phyloP scores from a whole-genome alignment of 2,797 vertebrate genomes.

The Microctenopoma lineatum region DNA sequence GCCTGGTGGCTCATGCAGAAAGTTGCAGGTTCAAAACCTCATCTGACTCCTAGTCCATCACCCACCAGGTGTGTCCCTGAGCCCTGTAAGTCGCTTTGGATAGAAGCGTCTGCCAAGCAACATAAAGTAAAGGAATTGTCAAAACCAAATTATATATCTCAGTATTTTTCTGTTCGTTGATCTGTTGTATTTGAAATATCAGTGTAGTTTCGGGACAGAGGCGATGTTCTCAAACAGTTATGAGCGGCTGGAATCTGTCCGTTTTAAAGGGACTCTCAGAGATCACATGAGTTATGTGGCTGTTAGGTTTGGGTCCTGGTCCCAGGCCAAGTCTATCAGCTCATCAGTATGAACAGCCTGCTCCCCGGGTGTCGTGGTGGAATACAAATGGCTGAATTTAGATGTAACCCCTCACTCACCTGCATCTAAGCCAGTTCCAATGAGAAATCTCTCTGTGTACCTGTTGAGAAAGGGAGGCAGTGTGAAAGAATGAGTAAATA shows the following conservation, averaged over 20 bases:
- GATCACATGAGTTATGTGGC: slow-evolving; percentile 69
- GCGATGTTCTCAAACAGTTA: slow-evolving; percentile 36
- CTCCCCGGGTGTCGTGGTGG: slow-evolving; percentile 39
- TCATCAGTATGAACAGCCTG: slow-evolving; percentile 69
- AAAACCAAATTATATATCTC: not conserved
- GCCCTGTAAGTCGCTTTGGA: too few species aligned
- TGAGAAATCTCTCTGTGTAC: slow-evolving; percentile 51
- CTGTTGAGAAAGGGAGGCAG: slow-evolving; percentile 26
- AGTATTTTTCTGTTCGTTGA: slow-evolving; percentile 1
- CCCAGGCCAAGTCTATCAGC: slow-evolving; percentile 70
- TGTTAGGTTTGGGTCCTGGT: slow-evolving; percentile 61
- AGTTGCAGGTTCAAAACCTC: too few species aligned
- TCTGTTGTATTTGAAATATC: slow-evolving; percentile 2
- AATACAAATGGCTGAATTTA: slow-evolving; percentile 77
- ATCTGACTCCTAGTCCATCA: too few species aligned
- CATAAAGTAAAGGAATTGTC: not conserved
- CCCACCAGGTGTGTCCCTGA: too few species aligned
- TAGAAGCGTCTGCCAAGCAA: too few species aligned
- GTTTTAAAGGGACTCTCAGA: slow-evolving; percentile 47
- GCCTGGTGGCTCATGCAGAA: too few species aligned
- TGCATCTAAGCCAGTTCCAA: slow-evolving; percentile 61
- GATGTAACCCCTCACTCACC: slow-evolving; percentile 71
- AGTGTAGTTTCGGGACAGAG: slow-evolving; percentile 31
- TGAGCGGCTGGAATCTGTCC: slow-evolving; percentile 48
- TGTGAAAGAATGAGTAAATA: slow-evolving; percentile 25